Evolutionary conservation across 2,888 invertebrate genomes (phyloP).

Genomic region (Leistus spinibarbis): DNA sequence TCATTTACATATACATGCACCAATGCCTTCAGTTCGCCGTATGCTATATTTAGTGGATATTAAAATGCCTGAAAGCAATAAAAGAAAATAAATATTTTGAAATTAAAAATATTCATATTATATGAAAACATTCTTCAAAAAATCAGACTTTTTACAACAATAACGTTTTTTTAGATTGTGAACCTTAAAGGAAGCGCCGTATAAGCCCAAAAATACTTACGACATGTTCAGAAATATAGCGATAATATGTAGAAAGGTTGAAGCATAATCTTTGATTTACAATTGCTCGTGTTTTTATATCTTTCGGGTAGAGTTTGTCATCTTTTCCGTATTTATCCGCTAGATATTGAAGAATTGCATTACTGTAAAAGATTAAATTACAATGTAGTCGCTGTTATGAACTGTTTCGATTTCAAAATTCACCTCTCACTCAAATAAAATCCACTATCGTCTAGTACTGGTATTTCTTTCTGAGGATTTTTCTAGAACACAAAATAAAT

Average conservation of each 20-base stretch:
- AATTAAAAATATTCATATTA: too few relatives aligned
- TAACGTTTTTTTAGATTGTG: too few relatives aligned
- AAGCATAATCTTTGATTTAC: constrained; percentile 82
- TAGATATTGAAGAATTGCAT: constrained; percentile 71
- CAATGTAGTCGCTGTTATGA: neutral
- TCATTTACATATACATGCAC: too few relatives aligned
- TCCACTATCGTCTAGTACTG: constrained; percentile 79
- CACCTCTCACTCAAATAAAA: constrained; percentile 77
- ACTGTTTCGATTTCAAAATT: neutral
- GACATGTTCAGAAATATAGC: constrained; percentile 68
- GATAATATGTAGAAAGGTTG: constrained; percentile 77
- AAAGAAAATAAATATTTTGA: too few relatives aligned
- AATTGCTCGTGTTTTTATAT: constrained; percentile 70
- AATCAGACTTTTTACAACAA: too few relatives aligned
- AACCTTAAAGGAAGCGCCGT: neutral
- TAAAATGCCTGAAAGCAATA: too few relatives aligned
- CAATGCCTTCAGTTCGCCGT: too few relatives aligned
- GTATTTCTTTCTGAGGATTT: constrained; percentile 81
- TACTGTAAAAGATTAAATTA: constrained; percentile 54
- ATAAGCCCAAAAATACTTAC: constrained; percentile 57
- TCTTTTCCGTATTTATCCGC: constrained; percentile 75
- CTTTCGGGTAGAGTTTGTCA: constrained; percentile 72
- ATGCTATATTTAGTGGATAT: too few relatives aligned
- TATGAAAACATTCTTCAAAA: too few relatives aligned
- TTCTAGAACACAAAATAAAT: constrained; percentile 61